phyloP scores from a whole-genome alignment of 2,888 invertebrate species.

The Phyto melanocephala region DNA sequence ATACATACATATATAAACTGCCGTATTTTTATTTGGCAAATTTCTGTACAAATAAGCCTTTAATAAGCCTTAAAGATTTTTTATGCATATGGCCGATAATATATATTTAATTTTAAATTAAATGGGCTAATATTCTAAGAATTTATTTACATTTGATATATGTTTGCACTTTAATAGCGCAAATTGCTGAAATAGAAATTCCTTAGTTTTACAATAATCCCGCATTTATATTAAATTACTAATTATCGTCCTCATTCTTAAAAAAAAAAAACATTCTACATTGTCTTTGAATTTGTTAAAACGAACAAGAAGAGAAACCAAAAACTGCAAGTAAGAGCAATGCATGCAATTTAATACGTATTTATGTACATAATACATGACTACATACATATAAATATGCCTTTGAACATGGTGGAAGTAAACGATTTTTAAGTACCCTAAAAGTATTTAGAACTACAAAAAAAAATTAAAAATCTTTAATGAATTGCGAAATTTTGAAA shows the following conservation, averaged over 20 bases:
- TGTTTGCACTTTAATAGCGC: background rate
- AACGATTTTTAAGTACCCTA: background rate
- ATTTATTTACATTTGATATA: background rate
- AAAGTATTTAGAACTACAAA: too few relatives aligned
- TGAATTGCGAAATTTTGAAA: too few relatives aligned
- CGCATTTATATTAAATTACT: conserved; percentile 51
- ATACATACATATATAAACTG: too few relatives aligned
- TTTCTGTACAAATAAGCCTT: too few relatives aligned
- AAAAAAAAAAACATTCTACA: background rate
- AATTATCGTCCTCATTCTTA: conserved; percentile 24
- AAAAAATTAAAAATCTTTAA: too few relatives aligned
- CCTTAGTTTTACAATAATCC: conserved; percentile 34
- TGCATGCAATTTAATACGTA: background rate
- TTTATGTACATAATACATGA: background rate
- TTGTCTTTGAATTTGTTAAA: background rate
- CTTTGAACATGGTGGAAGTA: too few relatives aligned
- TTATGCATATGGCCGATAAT: too few relatives aligned
- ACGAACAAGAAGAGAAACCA: background rate
- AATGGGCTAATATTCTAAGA: background rate
- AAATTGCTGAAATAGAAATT: conserved; percentile 1
- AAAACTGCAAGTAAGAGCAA: background rate
- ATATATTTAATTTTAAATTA: background rate
- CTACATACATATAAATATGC: too few relatives aligned
- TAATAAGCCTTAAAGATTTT: too few relatives aligned
- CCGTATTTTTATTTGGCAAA: too few relatives aligned